Conservation (phyloP, 2,888 invertebrate genomes). For the Andricus curvator region DNA sequence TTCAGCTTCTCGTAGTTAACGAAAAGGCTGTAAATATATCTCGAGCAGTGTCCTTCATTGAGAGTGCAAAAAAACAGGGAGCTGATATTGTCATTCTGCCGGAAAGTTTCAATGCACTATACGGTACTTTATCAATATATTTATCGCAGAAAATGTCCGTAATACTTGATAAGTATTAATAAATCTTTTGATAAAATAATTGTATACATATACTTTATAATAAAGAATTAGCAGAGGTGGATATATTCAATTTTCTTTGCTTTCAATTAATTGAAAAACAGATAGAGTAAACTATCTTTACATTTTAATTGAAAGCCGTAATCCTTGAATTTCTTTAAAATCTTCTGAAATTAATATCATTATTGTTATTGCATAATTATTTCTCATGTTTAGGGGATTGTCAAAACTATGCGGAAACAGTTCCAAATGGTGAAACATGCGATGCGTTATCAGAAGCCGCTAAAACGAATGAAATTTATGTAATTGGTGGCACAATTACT, state of each 20-base stretch:
- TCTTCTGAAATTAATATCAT: no score
- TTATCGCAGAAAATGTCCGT: no score
- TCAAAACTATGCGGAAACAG: constrained; percentile 89
- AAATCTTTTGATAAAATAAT: no score
- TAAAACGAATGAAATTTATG: constrained; percentile 86
- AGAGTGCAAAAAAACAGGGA: constrained; percentile 83
- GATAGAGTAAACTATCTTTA: no score
- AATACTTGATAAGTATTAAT: no score
- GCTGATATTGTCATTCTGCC: constrained; percentile 86
- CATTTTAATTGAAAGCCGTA: neutral
- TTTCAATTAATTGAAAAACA: no score
- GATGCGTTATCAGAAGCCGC: constrained; percentile 87
- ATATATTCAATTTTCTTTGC: no score
- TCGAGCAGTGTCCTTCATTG: constrained; percentile 86
- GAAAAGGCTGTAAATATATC: constrained; percentile 88
- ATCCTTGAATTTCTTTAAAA: neutral
- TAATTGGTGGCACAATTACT: constrained; percentile 95
- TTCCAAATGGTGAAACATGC: constrained; percentile 89
- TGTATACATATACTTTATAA: no score
- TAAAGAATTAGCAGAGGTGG: no score
- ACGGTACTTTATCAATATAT: constrained; percentile 82
- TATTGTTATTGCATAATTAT: neutral
- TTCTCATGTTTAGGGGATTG: constrained; percentile 82
- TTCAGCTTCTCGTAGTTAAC: constrained; percentile 89
- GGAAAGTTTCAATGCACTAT: constrained; percentile 97